Evolutionary conservation across 2,888 invertebrate species (phyloP).

Genomic region (Spisula subtruncata): DNA sequence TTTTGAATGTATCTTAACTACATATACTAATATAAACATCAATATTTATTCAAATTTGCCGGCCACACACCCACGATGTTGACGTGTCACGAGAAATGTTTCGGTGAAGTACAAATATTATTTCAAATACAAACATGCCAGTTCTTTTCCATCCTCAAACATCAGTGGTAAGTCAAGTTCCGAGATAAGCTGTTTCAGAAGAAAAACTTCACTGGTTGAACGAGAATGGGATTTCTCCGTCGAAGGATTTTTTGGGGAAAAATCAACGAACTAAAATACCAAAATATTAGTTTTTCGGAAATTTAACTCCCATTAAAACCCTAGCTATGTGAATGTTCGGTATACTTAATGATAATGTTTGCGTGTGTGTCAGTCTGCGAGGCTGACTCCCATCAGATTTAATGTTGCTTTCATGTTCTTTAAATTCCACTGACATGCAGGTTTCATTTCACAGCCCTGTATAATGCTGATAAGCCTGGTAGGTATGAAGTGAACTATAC

Average conservation of each 20-base stretch:
- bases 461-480: slow-evolving; percentile 51
- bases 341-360: neutral
- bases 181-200: too few species aligned
- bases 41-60: neutral
- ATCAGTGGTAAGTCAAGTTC: too few species aligned
- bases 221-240: too few species aligned
- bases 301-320: neutral
- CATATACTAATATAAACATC: neutral
- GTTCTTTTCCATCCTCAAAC: too few species aligned
- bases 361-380: neutral
- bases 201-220: too few species aligned
- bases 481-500: slow-evolving; percentile 9
- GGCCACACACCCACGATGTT: neutral
- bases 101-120: neutral
- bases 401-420: slow-evolving; percentile 30
- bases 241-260: neutral
- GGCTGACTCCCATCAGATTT: slow-evolving; percentile 18
- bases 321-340: neutral
- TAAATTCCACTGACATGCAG: slow-evolving; percentile 29
- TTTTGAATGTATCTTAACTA: neutral
- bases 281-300: neutral
- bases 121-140: neutral
- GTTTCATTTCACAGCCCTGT: slow-evolving; percentile 40
- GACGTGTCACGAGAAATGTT: neutral
- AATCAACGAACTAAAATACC: neutral